These are phyloP conservation scores for Chiridota heheva DNA, from an alignment of 35 echinoderm and acorn worm species.

Conservation along the genomic window DNA sequence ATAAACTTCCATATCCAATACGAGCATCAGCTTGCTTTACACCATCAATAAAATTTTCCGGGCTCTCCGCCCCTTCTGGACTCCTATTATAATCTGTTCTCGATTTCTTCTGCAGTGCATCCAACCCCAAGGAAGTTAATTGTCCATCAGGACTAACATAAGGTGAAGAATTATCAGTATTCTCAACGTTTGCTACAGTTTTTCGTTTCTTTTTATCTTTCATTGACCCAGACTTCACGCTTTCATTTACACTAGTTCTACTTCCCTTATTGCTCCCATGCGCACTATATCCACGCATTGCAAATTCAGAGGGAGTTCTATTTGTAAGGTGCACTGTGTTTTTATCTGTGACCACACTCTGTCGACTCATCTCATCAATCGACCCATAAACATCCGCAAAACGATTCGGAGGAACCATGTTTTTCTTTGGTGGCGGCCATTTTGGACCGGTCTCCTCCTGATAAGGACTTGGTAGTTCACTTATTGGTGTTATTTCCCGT, in stretches of 20 bases:
- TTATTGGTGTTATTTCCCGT: slow-evolving; percentile 36
- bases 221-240: neutral
- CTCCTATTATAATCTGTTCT: slow-evolving; percentile 39
- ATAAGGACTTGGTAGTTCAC: slow-evolving; percentile 65
- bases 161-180: slow-evolving; percentile 64
- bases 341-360: slow-evolving; percentile 63
- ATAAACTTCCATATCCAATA: too few relatives aligned
- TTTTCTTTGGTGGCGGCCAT: slow-evolving; percentile 45
- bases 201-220: slow-evolving; percentile 20
- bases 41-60: slow-evolving; percentile 9
- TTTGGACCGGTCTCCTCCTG: slow-evolving; percentile 55
- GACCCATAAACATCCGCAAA: slow-evolving; percentile 29
- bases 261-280: slow-evolving; percentile 64
- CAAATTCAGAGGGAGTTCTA: slow-evolving; percentile 65
- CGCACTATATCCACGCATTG: slow-evolving; percentile 56
- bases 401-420: slow-evolving; percentile 52
- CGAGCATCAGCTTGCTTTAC: too few relatives aligned
- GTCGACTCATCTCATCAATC: slow-evolving; percentile 32
- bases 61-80: slow-evolving; percentile 63
- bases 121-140: slow-evolving; percentile 48
- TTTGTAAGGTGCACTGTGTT: slow-evolving; percentile 76
- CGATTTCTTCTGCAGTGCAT: slow-evolving; percentile 9
- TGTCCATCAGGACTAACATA: slow-evolving; percentile 72
- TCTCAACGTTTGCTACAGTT: slow-evolving; percentile 52
- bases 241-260: slow-evolving; percentile 55